Evolutionary conservation across 2,888 invertebrate species (phyloP).

Genomic region (Thymelicus sylvestris): DNA sequence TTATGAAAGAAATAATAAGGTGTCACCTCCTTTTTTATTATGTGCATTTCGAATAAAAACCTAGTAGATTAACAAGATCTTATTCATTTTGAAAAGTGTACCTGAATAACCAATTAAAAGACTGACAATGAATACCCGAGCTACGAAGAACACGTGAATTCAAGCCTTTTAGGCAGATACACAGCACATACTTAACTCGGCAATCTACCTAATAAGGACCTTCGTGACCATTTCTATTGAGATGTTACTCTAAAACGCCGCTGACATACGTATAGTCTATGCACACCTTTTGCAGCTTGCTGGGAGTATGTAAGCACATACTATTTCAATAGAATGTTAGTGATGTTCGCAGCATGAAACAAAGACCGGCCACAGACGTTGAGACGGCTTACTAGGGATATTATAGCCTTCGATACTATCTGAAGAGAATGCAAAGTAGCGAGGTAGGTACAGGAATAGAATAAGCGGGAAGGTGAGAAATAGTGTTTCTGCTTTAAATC

Average conservation of each 20-base stretch:
- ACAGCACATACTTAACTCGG: constrained; percentile 7
- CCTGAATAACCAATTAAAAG: not conserved
- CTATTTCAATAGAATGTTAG: constrained; percentile 69
- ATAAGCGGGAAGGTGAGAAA: constrained; percentile 25
- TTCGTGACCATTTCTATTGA: constrained; percentile 68
- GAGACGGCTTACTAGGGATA: constrained; percentile 49
- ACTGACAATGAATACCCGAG: not conserved
- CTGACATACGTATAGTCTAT: constrained; percentile 67
- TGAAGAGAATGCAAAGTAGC: constrained; percentile 46
- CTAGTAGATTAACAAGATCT: too few species aligned
- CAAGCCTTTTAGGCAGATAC: not conserved
- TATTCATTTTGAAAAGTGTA: too few species aligned
- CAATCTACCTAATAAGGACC: constrained; percentile 60
- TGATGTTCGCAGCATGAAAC: constrained; percentile 57
- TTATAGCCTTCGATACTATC: constrained; percentile 46
- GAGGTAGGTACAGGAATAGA: constrained; percentile 38
- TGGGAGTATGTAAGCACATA: constrained; percentile 53
- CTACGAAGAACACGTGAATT: not conserved
- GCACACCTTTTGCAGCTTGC: constrained; percentile 55
- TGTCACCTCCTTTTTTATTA: too few species aligned
- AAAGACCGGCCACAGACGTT: constrained; percentile 51
- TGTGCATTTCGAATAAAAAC: too few species aligned
- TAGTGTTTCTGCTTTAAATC: constrained; percentile 25
- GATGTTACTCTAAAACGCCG: constrained; percentile 65
- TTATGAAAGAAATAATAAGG: too few species aligned